phyloP scores from a whole-genome alignment of 1,140 invertebrate species.

The Lepidurus couesii region DNA sequence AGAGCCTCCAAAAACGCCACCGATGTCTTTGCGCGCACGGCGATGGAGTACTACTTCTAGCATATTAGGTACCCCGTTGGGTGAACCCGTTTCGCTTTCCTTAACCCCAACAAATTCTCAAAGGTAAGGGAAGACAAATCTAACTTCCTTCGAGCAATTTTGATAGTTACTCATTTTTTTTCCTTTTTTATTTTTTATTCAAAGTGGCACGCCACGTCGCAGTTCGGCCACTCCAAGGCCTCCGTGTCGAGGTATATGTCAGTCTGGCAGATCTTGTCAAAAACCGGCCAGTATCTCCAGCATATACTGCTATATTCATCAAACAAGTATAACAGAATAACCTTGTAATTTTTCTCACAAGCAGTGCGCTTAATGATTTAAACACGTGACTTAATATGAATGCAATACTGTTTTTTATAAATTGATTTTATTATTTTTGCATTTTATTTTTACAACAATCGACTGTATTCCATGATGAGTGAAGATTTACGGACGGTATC shows the following conservation, averaged over 20 bases:
- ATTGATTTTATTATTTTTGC: background rate
- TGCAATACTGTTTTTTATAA: background rate
- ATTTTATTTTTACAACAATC: constrained; percentile 57
- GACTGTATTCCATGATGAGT: constrained; percentile 72
- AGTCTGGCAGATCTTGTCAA: background rate
- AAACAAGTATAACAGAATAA: background rate
- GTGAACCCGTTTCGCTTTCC: background rate
- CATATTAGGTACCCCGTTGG: background rate
- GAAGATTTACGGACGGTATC: constrained; percentile 75
- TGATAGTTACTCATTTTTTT: background rate
- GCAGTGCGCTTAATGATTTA: background rate
- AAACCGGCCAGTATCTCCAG: background rate
- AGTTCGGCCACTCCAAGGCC: background rate
- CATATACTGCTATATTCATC: background rate
- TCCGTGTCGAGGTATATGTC: background rate
- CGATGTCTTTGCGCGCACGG: background rate
- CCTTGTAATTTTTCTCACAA: background rate
- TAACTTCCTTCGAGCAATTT: background rate
- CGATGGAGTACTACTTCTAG: background rate
- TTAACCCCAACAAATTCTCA: background rate
- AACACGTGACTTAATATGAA: background rate
- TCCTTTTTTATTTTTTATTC: background rate
- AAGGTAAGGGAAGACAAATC: background rate
- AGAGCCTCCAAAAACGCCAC: background rate
- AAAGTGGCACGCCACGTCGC: background rate